Evolutionary conservation across 2,113 vertebrate species (phyloP), one percentile per base, ranked within the genome.

Genomic region (Bostrychus sinensis): DNA sequence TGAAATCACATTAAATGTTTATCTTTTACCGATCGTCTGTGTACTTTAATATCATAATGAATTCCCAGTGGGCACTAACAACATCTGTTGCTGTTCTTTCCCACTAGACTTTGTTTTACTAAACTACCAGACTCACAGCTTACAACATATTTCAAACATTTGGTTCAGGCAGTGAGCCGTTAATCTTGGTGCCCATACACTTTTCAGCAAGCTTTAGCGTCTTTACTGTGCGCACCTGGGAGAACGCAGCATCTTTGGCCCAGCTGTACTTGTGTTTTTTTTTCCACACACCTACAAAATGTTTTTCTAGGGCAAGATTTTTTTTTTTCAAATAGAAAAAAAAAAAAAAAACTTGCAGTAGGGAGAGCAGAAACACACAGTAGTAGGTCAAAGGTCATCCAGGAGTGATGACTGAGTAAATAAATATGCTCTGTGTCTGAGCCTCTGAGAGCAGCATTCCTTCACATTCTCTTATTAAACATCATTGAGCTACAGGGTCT

Each of bases 381-480:
- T 86, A 86, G 81, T 72, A 80, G 88, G 88, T 88, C 80, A 88
- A 36, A 86, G 89, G 81, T 90, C 77, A 56, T 70, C 17, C 7
- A 53, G 51, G 56, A 81, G 82, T 89, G 89, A 91, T 90, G 83
- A 89, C 89, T 88, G 87, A 85, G 86, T 75, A 89, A 89, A 91
- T 91, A 88, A 87, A 90, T 91, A 86, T 76, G 75, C 57, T 78
- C 78, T 2, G 81, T 77, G 74, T 81, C 37, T 61, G 77, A 77
- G 70, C 80, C 84, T 78, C 66, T 57, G 63, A 77, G 59, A 56
- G 32, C 25, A 56, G 56, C 83, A 80, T 89, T 83, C 85, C 65
- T 86, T 72, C 74, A 88, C 89, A 89, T 91, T 90, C 86, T 81
- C 14, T 48, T 62, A 63, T 41, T 58, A 67, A 65, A 75, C 67